A percentile compares a stretch with the other conserved stretches of the same genome.
Evolutionary conservation across 2,113 vertebrate genomes (phyloP).

Genomic region (Protobothrops mucrosquamatus): DNA sequence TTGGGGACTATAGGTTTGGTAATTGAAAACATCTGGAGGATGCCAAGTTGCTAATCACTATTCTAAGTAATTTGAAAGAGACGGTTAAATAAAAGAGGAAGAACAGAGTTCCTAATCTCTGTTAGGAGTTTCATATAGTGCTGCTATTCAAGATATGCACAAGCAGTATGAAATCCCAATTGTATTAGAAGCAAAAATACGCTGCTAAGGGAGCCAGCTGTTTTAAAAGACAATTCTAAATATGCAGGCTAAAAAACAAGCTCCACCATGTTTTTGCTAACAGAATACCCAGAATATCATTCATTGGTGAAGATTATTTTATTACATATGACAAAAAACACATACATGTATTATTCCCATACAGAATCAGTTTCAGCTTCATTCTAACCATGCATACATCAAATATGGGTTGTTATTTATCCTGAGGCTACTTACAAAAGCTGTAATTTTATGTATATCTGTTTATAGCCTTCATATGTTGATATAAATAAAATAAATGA

Average conservation of each 20-base stretch:
- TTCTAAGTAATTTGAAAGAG: neutral
- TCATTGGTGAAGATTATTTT: neutral
- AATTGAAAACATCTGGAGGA: neutral
- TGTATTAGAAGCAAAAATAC: neutral
- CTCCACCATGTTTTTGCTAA: slow-evolving; percentile 25
- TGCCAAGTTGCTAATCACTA: neutral
- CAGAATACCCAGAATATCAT: slow-evolving; percentile 21
- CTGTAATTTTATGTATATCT: neutral
- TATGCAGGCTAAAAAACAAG: slow-evolving; percentile 15
- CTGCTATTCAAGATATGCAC: neutral
- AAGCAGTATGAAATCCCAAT: slow-evolving; percentile 6
- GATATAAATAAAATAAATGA: neutral
- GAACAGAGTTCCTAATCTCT: neutral
- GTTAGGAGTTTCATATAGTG: neutral
- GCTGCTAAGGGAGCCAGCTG: neutral
- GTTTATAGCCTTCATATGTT: neutral
- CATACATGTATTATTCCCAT: neutral
- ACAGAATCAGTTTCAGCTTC: neutral
- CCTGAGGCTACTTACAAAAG: neutral
- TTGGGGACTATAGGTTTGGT: neutral
- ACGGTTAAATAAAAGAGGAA: slow-evolving; percentile 1
- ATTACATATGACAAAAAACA: neutral
- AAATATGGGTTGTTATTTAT: neutral
- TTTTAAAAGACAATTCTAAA: slow-evolving; percentile 15
- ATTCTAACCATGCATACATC: neutral